Conservation (phyloP, 1,140 invertebrate genomes). For the Idris sp. region DNA sequence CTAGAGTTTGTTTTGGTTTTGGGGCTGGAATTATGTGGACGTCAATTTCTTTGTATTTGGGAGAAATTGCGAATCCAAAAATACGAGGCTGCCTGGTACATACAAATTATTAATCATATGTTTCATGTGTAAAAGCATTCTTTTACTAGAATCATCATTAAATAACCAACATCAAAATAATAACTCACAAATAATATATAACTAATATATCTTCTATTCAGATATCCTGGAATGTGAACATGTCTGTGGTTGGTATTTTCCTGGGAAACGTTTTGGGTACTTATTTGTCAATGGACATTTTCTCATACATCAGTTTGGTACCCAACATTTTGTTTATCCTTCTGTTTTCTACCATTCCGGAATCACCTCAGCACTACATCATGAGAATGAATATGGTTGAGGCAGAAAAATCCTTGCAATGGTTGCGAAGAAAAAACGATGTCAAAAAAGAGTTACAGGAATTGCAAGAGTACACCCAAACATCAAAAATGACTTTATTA, state of each 20-base stretch:
- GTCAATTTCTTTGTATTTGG: slow-evolving; percentile 76
- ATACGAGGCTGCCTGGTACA: slow-evolving; percentile 81
- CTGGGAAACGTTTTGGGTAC: slow-evolving; percentile 73
- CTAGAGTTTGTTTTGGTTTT: slow-evolving; percentile 79
- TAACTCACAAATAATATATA: too few relatives aligned
- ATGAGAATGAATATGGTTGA: slow-evolving; percentile 62
- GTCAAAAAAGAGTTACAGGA: slow-evolving; percentile 71
- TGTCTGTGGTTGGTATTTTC: slow-evolving; percentile 73
- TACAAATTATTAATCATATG: slow-evolving; percentile 62
- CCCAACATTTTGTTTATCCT: slow-evolving; percentile 76
- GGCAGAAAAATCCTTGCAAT: slow-evolving; percentile 73
- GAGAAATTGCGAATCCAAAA: slow-evolving; percentile 80
- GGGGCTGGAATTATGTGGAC: slow-evolving; percentile 79
- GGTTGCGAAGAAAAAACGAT: slow-evolving; percentile 68
- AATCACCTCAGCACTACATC: slow-evolving; percentile 78
- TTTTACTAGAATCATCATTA: too few relatives aligned
- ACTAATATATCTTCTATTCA: slow-evolving; percentile 66
- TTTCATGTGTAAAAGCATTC: slow-evolving; percentile 16
- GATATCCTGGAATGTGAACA: slow-evolving; percentile 80
- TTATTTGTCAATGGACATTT: slow-evolving; percentile 71
- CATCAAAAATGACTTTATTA: slow-evolving; percentile 55
- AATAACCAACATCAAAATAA: too few relatives aligned
- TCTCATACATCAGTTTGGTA: slow-evolving; percentile 69
- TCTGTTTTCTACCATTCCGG: slow-evolving; percentile 78
- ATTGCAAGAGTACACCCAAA: slow-evolving; percentile 69